These are phyloP conservation scores for Enteromius unitaeniatus DNA, from an alignment of 2,797 vertebrate genomes.

Conservation along the genomic window DNA sequence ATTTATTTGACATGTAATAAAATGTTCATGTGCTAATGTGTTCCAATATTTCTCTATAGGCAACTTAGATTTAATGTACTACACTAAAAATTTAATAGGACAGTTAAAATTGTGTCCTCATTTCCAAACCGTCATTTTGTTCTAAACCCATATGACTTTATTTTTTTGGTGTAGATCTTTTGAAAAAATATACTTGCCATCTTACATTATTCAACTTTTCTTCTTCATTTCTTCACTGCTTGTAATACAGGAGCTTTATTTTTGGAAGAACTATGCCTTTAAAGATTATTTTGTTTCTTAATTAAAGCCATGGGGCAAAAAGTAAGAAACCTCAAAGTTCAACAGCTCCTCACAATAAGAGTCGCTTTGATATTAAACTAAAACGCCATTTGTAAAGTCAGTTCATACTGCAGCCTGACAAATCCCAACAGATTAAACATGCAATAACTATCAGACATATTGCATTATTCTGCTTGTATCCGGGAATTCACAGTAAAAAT, in stretches of 20 bases:
- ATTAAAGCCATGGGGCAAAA: slow-evolving; percentile 14
- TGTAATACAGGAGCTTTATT: neutral
- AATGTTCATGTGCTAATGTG: neutral
- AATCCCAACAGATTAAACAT: slow-evolving; percentile 26
- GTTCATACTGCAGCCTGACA: slow-evolving; percentile 25
- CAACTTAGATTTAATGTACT: slow-evolving; percentile 1
- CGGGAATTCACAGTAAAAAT: slow-evolving; percentile 13
- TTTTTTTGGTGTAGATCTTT: neutral
- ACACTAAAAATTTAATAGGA: neutral
- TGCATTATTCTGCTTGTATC: slow-evolving; percentile 30
- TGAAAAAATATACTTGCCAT: neutral
- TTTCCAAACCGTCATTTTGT: neutral
- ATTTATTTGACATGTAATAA: slow-evolving; percentile 11
- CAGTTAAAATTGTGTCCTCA: neutral
- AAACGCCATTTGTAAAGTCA: slow-evolving; percentile 27
- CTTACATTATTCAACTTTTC: neutral
- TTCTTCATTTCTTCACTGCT: neutral
- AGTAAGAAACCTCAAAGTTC: slow-evolving; percentile 33
- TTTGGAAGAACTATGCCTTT: neutral
- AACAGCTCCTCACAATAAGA: slow-evolving; percentile 10
- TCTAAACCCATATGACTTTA: no score
- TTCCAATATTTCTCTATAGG: neutral
- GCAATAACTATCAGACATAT: slow-evolving; percentile 46
- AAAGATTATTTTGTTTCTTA: neutral
- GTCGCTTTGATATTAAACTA: slow-evolving; percentile 11